Evolutionary conservation across 2,113 vertebrate genomes (phyloP).

Genomic region (Phalacrocorax pelagicus): DNA sequence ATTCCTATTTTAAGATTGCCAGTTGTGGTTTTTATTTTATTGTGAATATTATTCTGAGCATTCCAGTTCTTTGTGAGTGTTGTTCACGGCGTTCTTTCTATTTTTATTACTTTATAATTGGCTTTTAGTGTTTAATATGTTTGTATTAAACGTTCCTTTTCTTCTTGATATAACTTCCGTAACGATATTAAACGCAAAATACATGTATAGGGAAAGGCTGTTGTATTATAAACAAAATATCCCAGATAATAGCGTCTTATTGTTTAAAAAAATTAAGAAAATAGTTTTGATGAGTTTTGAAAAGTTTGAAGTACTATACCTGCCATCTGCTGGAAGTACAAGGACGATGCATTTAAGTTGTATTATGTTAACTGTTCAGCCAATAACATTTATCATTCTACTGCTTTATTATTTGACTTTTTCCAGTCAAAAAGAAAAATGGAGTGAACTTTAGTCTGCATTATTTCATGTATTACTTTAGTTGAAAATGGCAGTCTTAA

Average conservation of each 20-base stretch:
- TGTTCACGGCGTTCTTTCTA: background rate
- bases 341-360: constrained; percentile 62
- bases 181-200: constrained; percentile 47
- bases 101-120: constrained; percentile 63
- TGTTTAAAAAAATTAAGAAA: background rate
- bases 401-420: background rate
- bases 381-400: background rate
- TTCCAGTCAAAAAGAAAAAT: background rate
- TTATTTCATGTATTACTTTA: background rate
- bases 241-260: background rate
- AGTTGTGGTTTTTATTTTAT: constrained; percentile 29
- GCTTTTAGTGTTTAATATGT: background rate
- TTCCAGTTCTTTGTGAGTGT: background rate
- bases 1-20: constrained; percentile 49
- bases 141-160: background rate
- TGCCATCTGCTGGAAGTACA: constrained; percentile 80
- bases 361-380: background rate
- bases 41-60: background rate
- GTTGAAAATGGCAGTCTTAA: background rate
- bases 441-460: background rate
- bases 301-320: constrained; percentile 73
- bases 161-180: background rate
- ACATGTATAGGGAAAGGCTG: background rate
- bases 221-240: constrained; percentile 37
- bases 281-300: background rate